Percentiles rank a stretch among this genome's conserved stretches.
Conservation (phyloP, 1,140 invertebrate genomes). For the Drosophila ironensis region DNA sequence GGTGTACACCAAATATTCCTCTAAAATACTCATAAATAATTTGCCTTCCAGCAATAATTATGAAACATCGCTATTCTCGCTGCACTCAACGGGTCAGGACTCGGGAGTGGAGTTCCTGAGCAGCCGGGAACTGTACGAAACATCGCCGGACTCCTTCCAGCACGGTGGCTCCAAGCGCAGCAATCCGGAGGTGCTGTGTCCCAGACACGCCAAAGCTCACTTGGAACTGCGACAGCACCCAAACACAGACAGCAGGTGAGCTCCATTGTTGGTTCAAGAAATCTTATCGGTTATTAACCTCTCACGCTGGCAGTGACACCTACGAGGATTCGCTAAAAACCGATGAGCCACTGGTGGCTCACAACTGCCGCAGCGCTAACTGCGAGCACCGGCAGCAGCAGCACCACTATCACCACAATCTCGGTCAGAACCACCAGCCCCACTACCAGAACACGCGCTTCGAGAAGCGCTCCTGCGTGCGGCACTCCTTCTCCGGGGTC, state of each 20-base stretch:
- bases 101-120: slow-evolving; percentile 86
- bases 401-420: slow-evolving; percentile 1
- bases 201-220: slow-evolving; percentile 69
- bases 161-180: slow-evolving; percentile 56
- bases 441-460: slow-evolving; percentile 77
- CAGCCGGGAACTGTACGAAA: slow-evolving; percentile 84
- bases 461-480: slow-evolving; percentile 70
- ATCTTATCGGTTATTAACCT: background rate
- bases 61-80: slow-evolving; percentile 88
- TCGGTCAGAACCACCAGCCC: slow-evolving; percentile 38
- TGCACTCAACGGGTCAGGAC: slow-evolving; percentile 91
- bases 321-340: slow-evolving; percentile 86
- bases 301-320: slow-evolving; percentile 83
- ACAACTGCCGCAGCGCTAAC: slow-evolving; percentile 83
- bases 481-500: slow-evolving; percentile 80
- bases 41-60: slow-evolving; percentile 54
- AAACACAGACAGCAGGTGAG: slow-evolving; percentile 64
- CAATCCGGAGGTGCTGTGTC: slow-evolving; percentile 61
- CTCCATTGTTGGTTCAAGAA: background rate
- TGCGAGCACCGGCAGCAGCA: slow-evolving; percentile 82
- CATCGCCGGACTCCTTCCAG: slow-evolving; percentile 86
- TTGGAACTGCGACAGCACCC: slow-evolving; percentile 52
- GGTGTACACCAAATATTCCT: slow-evolving; percentile 18
- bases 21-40: background rate
- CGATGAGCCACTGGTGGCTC: slow-evolving; percentile 65